Evolutionary conservation across 2,113 vertebrate genomes (phyloP).

Genomic region (Sisor rabdophorus): DNA sequence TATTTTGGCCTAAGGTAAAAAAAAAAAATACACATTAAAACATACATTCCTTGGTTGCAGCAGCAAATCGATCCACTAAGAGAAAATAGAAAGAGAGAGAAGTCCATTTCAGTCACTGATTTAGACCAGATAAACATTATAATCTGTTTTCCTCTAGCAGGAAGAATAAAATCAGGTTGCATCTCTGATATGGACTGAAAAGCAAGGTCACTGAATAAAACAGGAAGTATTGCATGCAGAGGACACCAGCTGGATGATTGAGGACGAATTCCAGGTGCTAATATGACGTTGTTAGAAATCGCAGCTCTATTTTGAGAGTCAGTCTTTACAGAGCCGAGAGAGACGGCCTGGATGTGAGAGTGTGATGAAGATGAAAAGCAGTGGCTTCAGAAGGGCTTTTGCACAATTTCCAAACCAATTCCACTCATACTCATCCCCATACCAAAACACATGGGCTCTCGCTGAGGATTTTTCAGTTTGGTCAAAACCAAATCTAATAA

Average conservation of each 20-base stretch:
- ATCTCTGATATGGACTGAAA: neutral
- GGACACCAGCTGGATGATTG: conserved; percentile 7
- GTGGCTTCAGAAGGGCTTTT: neutral
- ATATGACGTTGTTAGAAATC: neutral
- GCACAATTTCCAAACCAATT: neutral
- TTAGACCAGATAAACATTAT: conserved; percentile 2
- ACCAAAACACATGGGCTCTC: neutral
- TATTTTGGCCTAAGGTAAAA: too few relatives aligned
- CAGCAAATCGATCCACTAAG: conserved; percentile 8
- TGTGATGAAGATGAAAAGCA: conserved; percentile 3
- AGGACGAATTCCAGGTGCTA: conserved; percentile 26
- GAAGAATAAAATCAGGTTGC: neutral
- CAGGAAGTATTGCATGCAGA: conserved; percentile 8
- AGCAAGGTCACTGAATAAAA: neutral
- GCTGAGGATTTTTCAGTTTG: neutral
- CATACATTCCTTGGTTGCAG: neutral
- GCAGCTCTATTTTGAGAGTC: conserved; percentile 16
- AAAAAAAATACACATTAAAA: neutral
- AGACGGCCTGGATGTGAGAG: neutral
- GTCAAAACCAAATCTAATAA: neutral
- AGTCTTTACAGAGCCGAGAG: neutral
- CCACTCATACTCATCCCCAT: neutral
- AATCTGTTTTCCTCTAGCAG: neutral
- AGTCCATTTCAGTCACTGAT: neutral
- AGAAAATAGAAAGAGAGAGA: conserved; percentile 2